Evolutionary conservation across 2,888 invertebrate genomes (phyloP).

Genomic region (Trissoscelio sp.): DNA sequence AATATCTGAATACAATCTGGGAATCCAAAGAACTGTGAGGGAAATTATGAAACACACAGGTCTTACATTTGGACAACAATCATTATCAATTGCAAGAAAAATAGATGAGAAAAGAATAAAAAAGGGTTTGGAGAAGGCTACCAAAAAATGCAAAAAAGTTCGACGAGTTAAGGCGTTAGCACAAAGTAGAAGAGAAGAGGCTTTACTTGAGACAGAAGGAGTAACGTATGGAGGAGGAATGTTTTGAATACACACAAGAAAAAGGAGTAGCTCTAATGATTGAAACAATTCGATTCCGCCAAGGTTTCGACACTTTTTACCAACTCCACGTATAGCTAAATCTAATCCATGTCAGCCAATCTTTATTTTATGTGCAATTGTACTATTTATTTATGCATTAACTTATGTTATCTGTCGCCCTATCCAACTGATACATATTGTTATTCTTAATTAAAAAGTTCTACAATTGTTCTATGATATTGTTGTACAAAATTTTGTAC

Average conservation of each 20-base stretch:
- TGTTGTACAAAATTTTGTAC: too few relatives aligned
- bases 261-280: neutral
- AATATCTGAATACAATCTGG: conserved; percentile 26
- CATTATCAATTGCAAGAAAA: conserved; percentile 7
- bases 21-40: conserved; percentile 3
- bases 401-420: neutral
- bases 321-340: neutral
- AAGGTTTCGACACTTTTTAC: neutral
- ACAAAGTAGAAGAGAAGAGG: conserved; percentile 34
- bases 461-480: too few relatives aligned
- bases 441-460: neutral
- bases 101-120: conserved; percentile 13
- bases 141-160: conserved; percentile 20
- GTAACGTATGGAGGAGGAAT: conserved; percentile 32
- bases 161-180: conserved; percentile 27
- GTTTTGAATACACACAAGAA: conserved; percentile 11
- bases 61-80: conserved; percentile 14
- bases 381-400: neutral
- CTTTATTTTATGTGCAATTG: neutral
- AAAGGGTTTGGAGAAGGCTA: conserved; percentile 14
- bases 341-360: neutral
- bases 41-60: conserved; percentile 15
- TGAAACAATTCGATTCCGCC: neutral
- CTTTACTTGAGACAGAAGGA: conserved; percentile 22
- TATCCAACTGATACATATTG: neutral